A percentile compares a stretch with the other conserved stretches of the same genome.
Conservation (phyloP, 2,888 invertebrate species). For the Heliconius aoede region DNA sequence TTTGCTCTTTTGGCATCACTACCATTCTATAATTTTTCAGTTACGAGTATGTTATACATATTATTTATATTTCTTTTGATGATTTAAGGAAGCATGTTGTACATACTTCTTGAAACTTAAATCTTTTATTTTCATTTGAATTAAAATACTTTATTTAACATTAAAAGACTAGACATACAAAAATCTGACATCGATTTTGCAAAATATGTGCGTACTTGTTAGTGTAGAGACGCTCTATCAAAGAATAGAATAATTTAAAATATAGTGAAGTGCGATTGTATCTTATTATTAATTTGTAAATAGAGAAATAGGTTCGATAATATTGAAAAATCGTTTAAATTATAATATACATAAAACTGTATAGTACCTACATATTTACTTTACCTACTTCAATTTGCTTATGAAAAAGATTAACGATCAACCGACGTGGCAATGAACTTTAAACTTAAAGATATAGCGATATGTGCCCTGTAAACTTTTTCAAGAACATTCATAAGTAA, state of each 20-base stretch:
- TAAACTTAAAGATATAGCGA: conserved; percentile 23
- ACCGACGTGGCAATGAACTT: conserved; percentile 30
- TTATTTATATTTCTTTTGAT: too few species aligned
- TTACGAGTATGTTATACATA: too few species aligned
- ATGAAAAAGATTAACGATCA: conserved; percentile 27
- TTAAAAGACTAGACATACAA: neutral
- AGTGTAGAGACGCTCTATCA: neutral
- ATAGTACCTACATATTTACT: neutral
- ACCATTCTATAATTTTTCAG: neutral
- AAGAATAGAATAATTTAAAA: neutral
- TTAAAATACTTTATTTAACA: neutral
- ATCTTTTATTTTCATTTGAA: too few species aligned
- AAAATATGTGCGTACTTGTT: neutral
- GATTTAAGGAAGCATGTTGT: neutral
- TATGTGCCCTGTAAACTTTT: conserved; percentile 54
- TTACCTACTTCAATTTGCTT: neutral
- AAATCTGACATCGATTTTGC: neutral
- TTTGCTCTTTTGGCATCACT: neutral
- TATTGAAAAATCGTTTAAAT: neutral
- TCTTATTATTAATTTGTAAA: neutral
- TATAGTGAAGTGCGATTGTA: neutral
- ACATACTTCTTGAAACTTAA: neutral
- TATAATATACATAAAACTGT: neutral
- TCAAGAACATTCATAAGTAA: conserved; percentile 48
- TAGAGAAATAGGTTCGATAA: neutral